These are phyloP conservation scores for Todiramphus chloris DNA, from an alignment of 2,113 vertebrate genomes.

Conservation along the genomic window DNA sequence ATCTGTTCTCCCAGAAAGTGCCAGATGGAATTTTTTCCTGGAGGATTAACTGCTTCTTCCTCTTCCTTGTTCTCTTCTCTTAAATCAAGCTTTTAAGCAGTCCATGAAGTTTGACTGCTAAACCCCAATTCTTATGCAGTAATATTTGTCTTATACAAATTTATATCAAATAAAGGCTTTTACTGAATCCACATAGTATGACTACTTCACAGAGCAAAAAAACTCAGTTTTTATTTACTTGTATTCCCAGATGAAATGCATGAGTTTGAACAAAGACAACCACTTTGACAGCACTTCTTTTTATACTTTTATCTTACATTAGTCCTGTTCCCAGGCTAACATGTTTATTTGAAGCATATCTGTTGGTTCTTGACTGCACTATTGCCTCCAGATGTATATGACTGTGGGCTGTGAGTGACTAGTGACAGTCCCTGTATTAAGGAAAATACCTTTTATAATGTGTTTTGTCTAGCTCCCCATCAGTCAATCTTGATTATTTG, in stretches of 20 bases:
- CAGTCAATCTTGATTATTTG: not conserved
- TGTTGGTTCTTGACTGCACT: not conserved
- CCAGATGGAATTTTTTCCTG: not conserved
- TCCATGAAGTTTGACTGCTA: not conserved
- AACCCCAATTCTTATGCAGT: not conserved
- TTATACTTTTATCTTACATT: not conserved
- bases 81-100: not conserved
- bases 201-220: not conserved
- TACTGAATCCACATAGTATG: not conserved
- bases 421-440: not conserved
- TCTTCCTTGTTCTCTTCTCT: not conserved
- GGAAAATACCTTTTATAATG: not conserved
- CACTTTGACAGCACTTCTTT: not conserved
- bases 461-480: not conserved
- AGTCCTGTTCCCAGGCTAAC: not conserved
- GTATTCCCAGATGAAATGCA: not conserved
- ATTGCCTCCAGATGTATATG: not conserved
- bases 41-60: not conserved
- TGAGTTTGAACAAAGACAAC: not conserved
- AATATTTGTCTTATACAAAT: not conserved
- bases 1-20: not conserved
- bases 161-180: not conserved
- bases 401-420: not conserved
- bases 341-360: not conserved
- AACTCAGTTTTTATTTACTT: not conserved